Evolutionary conservation across 2,797 vertebrate species (phyloP), one percentile per base, ranked within the genome.

Genomic region (Scleropages formosus): DNA sequence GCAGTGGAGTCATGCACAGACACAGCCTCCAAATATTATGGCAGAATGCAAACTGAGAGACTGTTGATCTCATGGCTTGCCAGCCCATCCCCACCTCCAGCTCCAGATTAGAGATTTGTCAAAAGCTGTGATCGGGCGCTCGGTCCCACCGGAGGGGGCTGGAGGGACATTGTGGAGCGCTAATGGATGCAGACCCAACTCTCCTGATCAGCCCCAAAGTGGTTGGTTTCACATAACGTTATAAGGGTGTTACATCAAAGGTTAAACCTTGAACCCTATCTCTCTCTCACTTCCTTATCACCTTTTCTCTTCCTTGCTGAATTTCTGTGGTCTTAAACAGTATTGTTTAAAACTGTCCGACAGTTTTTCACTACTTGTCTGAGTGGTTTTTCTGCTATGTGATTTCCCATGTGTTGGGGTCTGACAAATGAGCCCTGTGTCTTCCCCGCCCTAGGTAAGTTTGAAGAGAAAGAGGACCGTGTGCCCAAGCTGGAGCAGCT

Each of bases 401-500:
- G 10, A 39, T 8, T 65, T 39, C 63, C 4, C n/a, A 1, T 18
- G 4, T 47, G 20, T 39, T 39, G 39, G 31, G 6, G 39, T 39
- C 31, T 39, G 31, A 39, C 31, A 39, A 39, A 39, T 39, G 47
- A 84, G 85, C 49, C 82, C 4, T 22, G 6, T 39, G 31, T 39
- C 31, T 39, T 39, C 39, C 8, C 44, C 24, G 22, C 12, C 73
- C n/a, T n/a, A 73, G 39, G 95, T 88, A 97, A 98, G 81, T 97
- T 97, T 85, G 96, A 98, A 87, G 95, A 97, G 75, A 94, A 93
- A 83, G 94, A 95, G 86, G 93, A 95, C 82, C 90, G 89, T 0
- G 93, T 97, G 64, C 96, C 95, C 31, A 96, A 95, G 84, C 80
- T 97, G 87, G 94, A 95, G 84, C 93, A 95, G 82, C 89, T 98